A percentile compares a stretch with the other conserved stretches of the same genome.
Evolutionary conservation across 1,140 invertebrate species (phyloP).

Genomic region (Zelostemma sp.): DNA sequence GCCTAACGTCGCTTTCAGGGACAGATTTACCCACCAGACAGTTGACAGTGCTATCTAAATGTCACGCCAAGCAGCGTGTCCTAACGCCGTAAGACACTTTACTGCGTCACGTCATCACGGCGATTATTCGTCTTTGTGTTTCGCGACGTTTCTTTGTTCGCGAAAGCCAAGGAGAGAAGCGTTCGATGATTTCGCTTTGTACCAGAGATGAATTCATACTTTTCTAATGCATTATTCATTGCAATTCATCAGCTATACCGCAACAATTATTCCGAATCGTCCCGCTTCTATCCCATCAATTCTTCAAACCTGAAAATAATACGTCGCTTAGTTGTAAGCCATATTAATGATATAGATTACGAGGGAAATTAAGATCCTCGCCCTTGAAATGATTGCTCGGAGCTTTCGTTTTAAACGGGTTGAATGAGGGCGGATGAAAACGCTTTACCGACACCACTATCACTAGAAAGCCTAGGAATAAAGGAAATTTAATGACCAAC

Average conservation of each 20-base stretch:
- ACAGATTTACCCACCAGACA: slow-evolving; percentile 63
- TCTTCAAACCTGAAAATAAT: slow-evolving; percentile 41
- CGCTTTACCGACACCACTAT: slow-evolving; percentile 42
- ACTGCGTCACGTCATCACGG: slow-evolving; percentile 34
- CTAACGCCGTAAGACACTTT: slow-evolving; percentile 53
- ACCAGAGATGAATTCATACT: background rate
- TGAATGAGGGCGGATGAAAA: slow-evolving; percentile 47
- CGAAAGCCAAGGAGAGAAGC: too few species aligned
- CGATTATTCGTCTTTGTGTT: slow-evolving; percentile 9
- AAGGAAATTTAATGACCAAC: slow-evolving; percentile 45
- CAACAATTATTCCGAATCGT: slow-evolving; percentile 32
- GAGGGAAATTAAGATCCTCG: slow-evolving; percentile 60
- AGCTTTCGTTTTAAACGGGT: slow-evolving; percentile 55
- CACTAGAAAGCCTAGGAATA: slow-evolving; percentile 24
- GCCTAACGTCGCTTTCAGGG: slow-evolving; percentile 56
- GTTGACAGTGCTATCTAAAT: slow-evolving; percentile 67
- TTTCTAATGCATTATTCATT: slow-evolving; percentile 29
- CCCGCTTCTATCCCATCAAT: slow-evolving; percentile 36
- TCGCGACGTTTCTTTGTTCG: background rate
- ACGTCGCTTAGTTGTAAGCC: slow-evolving; percentile 56
- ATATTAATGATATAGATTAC: slow-evolving; percentile 67
- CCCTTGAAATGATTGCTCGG: slow-evolving; percentile 43
- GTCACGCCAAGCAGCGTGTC: slow-evolving; percentile 56
- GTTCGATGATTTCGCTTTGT: too few species aligned
- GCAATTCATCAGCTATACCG: slow-evolving; percentile 22